A percentile compares a stretch with the other conserved stretches of the same genome.
Conservation (phyloP, 2,113 vertebrate genomes). For the Salvelinus alpinus region DNA sequence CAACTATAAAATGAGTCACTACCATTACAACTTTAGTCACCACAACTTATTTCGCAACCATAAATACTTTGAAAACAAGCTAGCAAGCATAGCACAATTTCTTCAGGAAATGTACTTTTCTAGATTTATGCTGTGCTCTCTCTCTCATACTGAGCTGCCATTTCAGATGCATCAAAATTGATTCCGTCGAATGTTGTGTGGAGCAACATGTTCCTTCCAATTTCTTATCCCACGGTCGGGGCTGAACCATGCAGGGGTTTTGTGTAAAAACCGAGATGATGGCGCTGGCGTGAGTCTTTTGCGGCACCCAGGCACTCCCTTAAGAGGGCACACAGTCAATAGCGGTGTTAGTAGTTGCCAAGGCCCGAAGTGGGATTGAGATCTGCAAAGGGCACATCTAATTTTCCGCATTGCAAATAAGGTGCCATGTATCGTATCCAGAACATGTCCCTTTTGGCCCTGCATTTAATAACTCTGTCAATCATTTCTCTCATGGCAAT, state of each 20-base stretch:
- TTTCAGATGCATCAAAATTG: constrained; percentile 49
- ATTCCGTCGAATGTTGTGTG: constrained; percentile 38
- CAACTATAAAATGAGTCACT: too few species aligned
- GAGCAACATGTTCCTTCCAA: constrained; percentile 42
- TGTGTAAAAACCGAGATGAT: not conserved
- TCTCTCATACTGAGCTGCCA: constrained; percentile 44
- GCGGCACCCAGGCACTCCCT: constrained; percentile 2
- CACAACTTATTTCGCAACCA: too few species aligned
- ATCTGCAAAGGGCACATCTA: constrained; percentile 9
- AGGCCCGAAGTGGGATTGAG: not conserved
- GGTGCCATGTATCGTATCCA: constrained; percentile 14
- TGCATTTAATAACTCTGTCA: not conserved
- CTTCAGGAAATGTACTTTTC: too few species aligned
- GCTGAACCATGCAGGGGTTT: constrained; percentile 17
- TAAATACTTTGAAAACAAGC: too few species aligned
- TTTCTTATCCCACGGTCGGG: constrained; percentile 36
- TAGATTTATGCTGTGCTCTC: constrained; percentile 32
- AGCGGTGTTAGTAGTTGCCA: constrained; percentile 11
- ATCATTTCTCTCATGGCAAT: too few species aligned
- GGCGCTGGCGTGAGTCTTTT: not conserved
- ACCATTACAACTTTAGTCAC: too few species aligned
- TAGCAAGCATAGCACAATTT: too few species aligned
- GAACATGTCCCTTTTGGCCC: constrained; percentile 3
- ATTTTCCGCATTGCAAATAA: constrained; percentile 22
- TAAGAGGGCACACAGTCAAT: constrained; percentile 17